Evolutionary conservation across 2,797 vertebrate genomes (phyloP).

Genomic region (Varecia variegata): DNA sequence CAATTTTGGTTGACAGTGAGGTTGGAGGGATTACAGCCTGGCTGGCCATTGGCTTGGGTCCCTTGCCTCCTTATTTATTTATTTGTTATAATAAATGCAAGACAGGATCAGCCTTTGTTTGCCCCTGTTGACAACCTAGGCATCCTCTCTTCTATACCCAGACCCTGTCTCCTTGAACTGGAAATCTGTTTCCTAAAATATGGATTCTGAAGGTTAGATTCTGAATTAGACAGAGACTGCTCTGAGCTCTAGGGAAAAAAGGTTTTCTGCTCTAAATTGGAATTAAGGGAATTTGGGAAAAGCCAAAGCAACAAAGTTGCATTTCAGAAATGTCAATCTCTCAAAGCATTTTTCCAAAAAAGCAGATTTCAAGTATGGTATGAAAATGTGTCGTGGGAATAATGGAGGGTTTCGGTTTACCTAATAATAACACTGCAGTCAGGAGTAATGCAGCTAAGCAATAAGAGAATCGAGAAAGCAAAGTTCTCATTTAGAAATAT

Average conservation of each 20-base stretch:
- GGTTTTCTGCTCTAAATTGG: background rate
- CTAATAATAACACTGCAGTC: background rate
- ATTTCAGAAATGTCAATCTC: constrained; percentile 19
- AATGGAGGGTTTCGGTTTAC: background rate
- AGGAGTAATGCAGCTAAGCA: background rate
- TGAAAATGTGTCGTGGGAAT: background rate
- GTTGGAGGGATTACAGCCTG: background rate
- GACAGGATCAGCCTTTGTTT: background rate
- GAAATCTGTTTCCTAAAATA: constrained; percentile 7
- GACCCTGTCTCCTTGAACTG: background rate
- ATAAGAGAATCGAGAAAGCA: constrained; percentile 13
- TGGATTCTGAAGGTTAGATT: constrained; percentile 1
- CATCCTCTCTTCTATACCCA: background rate
- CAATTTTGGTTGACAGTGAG: background rate
- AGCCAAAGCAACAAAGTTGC: background rate
- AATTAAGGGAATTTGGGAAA: constrained; percentile 23
- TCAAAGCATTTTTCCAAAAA: background rate
- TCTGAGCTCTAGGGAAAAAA: background rate
- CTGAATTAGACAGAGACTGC: background rate
- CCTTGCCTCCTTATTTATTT: background rate
- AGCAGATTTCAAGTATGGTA: background rate
- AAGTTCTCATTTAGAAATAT: background rate
- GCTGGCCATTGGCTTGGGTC: background rate
- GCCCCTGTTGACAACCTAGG: background rate
- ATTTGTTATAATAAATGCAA: background rate